Base-by-base conservation (phyloP, 2,888 invertebrate genomes). In the Cheilosia vernalis region DNA sequence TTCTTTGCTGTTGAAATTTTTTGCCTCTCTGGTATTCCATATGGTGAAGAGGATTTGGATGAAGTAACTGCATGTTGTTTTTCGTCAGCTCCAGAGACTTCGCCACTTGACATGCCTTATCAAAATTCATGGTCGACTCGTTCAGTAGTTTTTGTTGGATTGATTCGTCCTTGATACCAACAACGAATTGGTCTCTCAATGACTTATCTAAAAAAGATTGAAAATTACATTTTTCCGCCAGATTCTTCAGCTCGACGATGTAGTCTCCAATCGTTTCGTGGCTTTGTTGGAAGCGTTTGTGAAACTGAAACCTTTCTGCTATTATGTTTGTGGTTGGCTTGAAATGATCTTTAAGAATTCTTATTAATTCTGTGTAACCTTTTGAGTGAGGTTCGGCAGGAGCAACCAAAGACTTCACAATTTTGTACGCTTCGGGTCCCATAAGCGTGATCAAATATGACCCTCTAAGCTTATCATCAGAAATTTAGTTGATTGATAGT, bases 101-200 rank as follows among this genome's bases (percentile, higher is more conserved):
- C 21, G 67, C 67, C n/a, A 69, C 13, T 67, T 67, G 67, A 30
- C 40, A 67, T 2, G 69, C 47, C 21, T 47, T 56, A 6, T 69
- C 56, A 15, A 69, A 69, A 49, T 69, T 47, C 56, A 56, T 56
- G 15, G 49, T 21, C 24, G 58, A 10, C 27, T 58, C 70, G 30
- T 58, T 70, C 21, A 58, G 24, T 49, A 70, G 37, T 49, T 58
- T 58, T 49, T 70, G 47, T 70, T 70, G 49, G 37, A 58, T 70
- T 24, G 33, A 24, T 58, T 60, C 37, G n/a, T 70, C 58, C 51
- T 40, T 70, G 21, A 58, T 47, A 24, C 70, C 51, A 60, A 42
- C 42, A 42, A 42, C 42, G 5, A 42, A 42, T 15, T 42, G 42
- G 42, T 42, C 42, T 42, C 9, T 33, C 30, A 33, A 33, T 33